phyloP scores from a whole-genome alignment of 92 coral and sea anemone genomes.

The Anthopleura xanthogrammica region DNA sequence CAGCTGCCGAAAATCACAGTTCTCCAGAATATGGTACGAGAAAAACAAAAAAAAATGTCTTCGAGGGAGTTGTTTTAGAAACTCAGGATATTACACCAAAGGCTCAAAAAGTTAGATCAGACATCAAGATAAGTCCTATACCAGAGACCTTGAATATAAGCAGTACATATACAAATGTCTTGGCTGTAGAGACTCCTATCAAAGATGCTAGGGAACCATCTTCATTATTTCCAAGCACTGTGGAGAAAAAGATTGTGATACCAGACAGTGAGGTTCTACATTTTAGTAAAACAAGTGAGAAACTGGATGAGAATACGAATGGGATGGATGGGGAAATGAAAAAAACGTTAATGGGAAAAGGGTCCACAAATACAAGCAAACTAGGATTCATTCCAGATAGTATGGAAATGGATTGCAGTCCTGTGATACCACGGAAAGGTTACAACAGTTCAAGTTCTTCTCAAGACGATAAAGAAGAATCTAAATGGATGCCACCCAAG shows the following conservation, averaged over 20 bases:
- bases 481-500: constrained; percentile 11
- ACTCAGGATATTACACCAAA: constrained; percentile 8
- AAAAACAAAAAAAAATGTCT: background rate
- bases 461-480: background rate
- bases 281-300: background rate
- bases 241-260: background rate
- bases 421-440: background rate
- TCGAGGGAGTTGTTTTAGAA: constrained; percentile 11
- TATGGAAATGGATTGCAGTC: constrained; percentile 35
- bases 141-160: constrained; percentile 26
- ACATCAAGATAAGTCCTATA: constrained; percentile 2
- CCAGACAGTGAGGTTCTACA: constrained; percentile 13
- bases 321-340: constrained; percentile 7
- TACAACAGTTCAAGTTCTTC: background rate
- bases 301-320: background rate
- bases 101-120: background rate
- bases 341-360: background rate
- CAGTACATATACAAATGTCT: background rate
- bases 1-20: constrained; percentile 4
- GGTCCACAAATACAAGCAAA: background rate
- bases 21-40: background rate
- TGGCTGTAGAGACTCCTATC: constrained; percentile 29
- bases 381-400: constrained; percentile 47
- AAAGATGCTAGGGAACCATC: background rate
- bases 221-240: background rate